These are phyloP conservation scores for Euspilapteryx auroguttella DNA, from an alignment of 2,888 invertebrate genomes.

Conservation along the genomic window DNA sequence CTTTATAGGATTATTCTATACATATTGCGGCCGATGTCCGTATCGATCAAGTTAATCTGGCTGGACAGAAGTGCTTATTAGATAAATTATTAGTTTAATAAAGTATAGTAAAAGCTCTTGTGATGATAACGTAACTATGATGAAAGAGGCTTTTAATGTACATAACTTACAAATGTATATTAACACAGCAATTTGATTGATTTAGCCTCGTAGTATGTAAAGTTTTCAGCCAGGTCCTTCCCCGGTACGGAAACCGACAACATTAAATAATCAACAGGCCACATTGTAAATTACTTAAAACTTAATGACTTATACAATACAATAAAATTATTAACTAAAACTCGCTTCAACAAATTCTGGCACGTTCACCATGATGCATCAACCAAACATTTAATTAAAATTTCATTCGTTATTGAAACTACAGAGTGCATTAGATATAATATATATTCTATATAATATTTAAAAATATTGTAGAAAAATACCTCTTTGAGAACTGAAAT, in stretches of 20 bases:
- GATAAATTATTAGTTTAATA: too few relatives aligned
- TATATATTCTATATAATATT: conserved; percentile 19
- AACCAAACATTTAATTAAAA: conserved; percentile 41
- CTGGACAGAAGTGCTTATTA: too few relatives aligned
- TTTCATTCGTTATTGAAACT: conserved; percentile 33
- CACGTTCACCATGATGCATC: conserved; percentile 51
- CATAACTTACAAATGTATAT: too few relatives aligned
- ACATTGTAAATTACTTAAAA: conserved; percentile 63
- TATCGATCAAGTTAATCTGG: too few relatives aligned
- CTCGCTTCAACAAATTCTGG: conserved; percentile 57
- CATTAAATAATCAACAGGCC: conserved; percentile 61
- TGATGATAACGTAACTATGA: too few relatives aligned
- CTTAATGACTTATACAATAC: conserved; percentile 61
- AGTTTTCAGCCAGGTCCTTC: too few relatives aligned
- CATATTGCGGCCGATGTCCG: too few relatives aligned
- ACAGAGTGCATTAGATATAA: conserved; percentile 34
- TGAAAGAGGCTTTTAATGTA: too few relatives aligned
- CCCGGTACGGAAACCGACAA: too few relatives aligned
- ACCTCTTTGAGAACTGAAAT: conserved; percentile 45
- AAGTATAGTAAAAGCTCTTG: too few relatives aligned
- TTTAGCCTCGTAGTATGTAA: too few relatives aligned
- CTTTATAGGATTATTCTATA: conserved; percentile 60
- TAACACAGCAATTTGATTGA: too few relatives aligned
- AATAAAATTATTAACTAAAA: conserved; percentile 62
- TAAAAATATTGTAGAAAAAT: conserved; percentile 59